Evolutionary conservation across 2,888 invertebrate species (phyloP).

Genomic region (Eupithecia subfuscata): DNA sequence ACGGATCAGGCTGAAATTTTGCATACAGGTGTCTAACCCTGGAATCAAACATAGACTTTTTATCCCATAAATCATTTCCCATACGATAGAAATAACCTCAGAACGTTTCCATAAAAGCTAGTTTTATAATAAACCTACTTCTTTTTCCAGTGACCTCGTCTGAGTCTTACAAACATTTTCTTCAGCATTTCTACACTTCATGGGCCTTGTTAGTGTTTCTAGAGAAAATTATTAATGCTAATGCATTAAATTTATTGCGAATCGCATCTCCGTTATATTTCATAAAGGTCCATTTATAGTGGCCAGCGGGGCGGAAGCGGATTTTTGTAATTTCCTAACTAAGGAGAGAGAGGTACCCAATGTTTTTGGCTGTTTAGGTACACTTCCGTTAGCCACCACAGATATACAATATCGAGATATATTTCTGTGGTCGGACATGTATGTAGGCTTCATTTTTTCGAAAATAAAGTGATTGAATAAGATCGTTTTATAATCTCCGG

Average conservation of each 20-base stretch:
- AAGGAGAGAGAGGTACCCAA: background rate
- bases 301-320: background rate
- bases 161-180: background rate
- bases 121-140: background rate
- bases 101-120: too few relatives aligned
- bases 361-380: background rate
- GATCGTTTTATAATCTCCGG: background rate
- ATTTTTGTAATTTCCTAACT: background rate
- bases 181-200: background rate
- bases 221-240: background rate
- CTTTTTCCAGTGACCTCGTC: background rate
- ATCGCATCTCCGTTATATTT: background rate
- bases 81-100: too few relatives aligned
- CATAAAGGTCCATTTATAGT: background rate
- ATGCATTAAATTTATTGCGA: background rate
- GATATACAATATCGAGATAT: too few relatives aligned
- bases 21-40: too few relatives aligned
- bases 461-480: background rate
- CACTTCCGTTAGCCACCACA: background rate
- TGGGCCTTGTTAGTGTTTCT: constrained; percentile 1
- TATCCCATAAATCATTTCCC: too few relatives aligned
- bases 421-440: too few relatives aligned
- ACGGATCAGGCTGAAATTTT: too few relatives aligned
- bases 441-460: background rate
- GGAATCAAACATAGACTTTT: too few relatives aligned